A percentile compares a stretch with the other conserved stretches of the same genome.
These are phyloP conservation scores for Cyanocitta stelleri DNA, from an alignment of 2,113 vertebrate genomes.

Conservation along the genomic window DNA sequence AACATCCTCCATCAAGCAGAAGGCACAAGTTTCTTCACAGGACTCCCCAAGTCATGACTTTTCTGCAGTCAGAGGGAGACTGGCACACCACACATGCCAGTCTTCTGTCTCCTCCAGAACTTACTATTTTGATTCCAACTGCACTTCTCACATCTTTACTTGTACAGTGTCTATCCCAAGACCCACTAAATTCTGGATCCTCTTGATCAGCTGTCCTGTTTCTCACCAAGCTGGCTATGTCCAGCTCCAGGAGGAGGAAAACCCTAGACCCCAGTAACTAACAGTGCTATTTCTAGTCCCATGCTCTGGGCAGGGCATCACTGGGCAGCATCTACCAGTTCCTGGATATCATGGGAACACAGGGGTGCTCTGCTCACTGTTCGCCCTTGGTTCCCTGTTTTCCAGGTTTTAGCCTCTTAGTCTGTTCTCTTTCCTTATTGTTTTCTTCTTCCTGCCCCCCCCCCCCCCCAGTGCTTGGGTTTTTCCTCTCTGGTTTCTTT, in stretches of 20 bases:
- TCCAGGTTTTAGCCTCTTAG: neutral
- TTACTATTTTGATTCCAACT: neutral
- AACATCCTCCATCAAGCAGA: neutral
- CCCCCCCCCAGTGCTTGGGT: rapidly evolving
- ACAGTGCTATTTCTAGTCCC: neutral
- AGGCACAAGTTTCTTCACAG: neutral
- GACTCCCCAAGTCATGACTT: neutral
- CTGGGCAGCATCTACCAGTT: neutral
- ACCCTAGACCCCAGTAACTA: neutral
- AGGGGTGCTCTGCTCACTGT: neutral
- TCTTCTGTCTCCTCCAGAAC: neutral
- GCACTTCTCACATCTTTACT: neutral
- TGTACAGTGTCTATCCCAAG: neutral
- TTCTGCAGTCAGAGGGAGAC: neutral
- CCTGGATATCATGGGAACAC: neutral
- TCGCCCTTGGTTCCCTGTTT: neutral
- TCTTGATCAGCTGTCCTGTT: neutral
- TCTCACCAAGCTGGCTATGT: neutral
- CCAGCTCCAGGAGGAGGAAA: neutral
- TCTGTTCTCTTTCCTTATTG: neutral
- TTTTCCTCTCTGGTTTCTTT: neutral
- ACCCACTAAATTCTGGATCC: neutral
- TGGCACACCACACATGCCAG: neutral
- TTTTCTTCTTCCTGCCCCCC: rapidly evolving
- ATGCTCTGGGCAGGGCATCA: neutral